phyloP scores from a whole-genome alignment of 2,888 invertebrate species.

The Drosophila buzzatii region DNA sequence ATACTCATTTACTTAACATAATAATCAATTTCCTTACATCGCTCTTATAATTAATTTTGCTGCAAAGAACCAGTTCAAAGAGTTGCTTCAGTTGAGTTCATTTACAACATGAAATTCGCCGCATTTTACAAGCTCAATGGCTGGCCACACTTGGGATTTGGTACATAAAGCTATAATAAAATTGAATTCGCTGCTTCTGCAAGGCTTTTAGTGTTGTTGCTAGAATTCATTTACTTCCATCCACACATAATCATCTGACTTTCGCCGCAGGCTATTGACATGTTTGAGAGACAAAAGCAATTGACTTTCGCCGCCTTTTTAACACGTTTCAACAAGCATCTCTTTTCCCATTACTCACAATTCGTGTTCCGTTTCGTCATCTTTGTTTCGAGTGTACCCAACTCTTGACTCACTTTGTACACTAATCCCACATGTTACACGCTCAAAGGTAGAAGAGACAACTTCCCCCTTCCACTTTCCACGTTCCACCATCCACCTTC shows the following conservation, averaged over 20 bases:
- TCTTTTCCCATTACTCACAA: slow-evolving; percentile 23
- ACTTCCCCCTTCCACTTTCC: neutral
- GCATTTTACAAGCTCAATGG: neutral
- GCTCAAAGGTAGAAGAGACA: slow-evolving; percentile 27
- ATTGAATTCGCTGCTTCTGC: neutral
- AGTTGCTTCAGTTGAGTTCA: neutral
- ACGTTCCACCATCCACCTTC: neutral
- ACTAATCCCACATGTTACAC: slow-evolving; percentile 47
- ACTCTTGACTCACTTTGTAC: slow-evolving; percentile 41
- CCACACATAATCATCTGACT: neutral
- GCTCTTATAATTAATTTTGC: neutral
- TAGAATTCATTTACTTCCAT: neutral
- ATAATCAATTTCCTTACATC: neutral
- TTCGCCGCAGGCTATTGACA: slow-evolving; percentile 2
- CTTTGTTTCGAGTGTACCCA: slow-evolving; percentile 15
- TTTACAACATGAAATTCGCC: neutral
- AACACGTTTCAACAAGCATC: slow-evolving; percentile 27
- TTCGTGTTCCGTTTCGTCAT: slow-evolving; percentile 35
- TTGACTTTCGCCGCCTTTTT: slow-evolving; percentile 23
- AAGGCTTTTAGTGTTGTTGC: neutral
- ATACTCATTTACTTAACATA: neutral
- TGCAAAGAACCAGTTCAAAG: neutral
- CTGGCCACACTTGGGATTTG: neutral
- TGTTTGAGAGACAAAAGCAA: slow-evolving; percentile 18
- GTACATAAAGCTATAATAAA: neutral